Evolutionary conservation across 2,797 vertebrate species (phyloP).

Genomic region (Carcharodon carcharias): DNA sequence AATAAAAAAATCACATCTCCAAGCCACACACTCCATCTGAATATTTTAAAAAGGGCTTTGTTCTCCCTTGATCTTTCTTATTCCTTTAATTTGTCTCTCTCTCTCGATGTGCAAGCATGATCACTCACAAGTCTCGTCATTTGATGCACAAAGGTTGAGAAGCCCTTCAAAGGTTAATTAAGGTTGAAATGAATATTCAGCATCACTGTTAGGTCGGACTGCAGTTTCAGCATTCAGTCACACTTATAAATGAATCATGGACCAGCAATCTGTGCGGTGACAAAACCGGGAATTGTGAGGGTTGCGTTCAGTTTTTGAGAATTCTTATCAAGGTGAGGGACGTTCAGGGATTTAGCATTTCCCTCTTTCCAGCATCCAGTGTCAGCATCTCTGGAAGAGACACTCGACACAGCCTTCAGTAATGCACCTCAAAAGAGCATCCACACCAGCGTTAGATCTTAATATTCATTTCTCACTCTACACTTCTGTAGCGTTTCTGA

Average conservation of each 20-base stretch:
- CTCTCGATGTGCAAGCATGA: neutral
- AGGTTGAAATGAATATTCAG: neutral
- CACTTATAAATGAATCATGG: neutral
- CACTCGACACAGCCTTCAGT: neutral
- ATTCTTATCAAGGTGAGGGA: neutral
- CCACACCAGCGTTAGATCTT: neutral
- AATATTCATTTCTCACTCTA: neutral
- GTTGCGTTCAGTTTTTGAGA: neutral
- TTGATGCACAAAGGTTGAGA: neutral
- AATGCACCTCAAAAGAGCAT: neutral
- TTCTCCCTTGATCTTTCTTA: neutral
- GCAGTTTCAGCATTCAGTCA: neutral
- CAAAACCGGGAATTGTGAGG: neutral
- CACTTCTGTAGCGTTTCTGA: neutral
- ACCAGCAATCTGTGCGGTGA: neutral
- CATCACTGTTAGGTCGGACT: neutral
- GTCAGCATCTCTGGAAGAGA: neutral
- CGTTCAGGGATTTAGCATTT: neutral
- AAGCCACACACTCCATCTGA: neutral
- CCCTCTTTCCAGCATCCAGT: neutral
- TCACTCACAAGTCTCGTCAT: neutral
- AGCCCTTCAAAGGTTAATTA: neutral
- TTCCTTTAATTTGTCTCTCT: neutral
- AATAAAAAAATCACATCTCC: neutral
- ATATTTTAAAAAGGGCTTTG: conserved; percentile 3